phyloP scores from a whole-genome alignment of 2,113 vertebrate species.

The Penelope pileata region DNA sequence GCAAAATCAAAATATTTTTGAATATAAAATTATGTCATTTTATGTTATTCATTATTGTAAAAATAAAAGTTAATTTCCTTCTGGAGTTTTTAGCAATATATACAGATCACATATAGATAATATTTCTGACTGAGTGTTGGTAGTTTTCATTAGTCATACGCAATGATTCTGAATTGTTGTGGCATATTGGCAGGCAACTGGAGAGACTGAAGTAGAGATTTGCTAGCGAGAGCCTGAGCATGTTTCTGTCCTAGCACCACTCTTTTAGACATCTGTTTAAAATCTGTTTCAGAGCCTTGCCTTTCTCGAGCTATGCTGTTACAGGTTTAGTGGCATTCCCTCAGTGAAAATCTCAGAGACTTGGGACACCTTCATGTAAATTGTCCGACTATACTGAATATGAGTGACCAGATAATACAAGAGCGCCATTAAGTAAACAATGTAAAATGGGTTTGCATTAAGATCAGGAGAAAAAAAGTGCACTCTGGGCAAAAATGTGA shows the following conservation, averaged over 20 bases:
- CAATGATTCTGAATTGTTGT: neutral
- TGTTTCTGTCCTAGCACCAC: neutral
- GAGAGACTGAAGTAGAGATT: neutral
- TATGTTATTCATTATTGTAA: neutral
- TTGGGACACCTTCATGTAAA: neutral
- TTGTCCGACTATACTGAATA: neutral
- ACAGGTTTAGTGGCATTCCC: neutral
- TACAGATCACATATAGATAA: neutral
- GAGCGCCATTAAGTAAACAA: neutral
- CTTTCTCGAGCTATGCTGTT: neutral
- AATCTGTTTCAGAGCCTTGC: neutral
- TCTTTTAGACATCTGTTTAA: neutral
- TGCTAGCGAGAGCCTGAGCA: neutral
- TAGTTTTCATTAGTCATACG: neutral
- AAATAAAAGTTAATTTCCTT: neutral
- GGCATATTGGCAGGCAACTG: neutral
- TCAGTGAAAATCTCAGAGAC: neutral
- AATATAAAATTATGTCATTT: neutral
- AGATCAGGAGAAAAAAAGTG: neutral
- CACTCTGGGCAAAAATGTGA: accelerated
- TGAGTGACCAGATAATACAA: neutral
- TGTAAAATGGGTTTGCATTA: neutral
- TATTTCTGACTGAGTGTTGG: neutral
- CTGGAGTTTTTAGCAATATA: neutral
- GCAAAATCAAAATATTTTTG: neutral